Conservation (phyloP, 2,113 vertebrate species). For the Tor tambroides region DNA sequence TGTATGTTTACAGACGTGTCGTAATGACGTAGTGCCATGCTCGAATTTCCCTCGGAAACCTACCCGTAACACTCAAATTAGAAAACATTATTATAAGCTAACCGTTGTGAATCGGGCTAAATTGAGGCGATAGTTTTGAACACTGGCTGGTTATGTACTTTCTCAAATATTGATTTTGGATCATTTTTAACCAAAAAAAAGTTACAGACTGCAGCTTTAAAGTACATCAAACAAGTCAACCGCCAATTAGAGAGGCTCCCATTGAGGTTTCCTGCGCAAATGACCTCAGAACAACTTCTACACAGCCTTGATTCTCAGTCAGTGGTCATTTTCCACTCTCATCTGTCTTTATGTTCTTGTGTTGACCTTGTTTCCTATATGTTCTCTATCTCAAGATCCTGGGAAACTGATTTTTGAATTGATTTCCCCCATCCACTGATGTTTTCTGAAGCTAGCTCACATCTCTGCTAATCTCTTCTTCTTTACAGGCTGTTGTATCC, state of each 20-base stretch:
- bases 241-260: neutral
- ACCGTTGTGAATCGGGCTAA: too few species aligned
- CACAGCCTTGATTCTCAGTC: neutral
- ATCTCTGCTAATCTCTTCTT: constrained; percentile 10
- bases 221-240: neutral
- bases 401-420: constrained; percentile 25
- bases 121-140: too few species aligned
- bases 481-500: neutral
- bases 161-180: too few species aligned
- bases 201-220: neutral
- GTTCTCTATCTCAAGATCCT: constrained; percentile 2
- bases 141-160: too few species aligned
- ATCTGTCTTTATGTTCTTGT: neutral
- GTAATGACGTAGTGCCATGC: too few species aligned
- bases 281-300: constrained; percentile 22
- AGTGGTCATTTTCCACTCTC: constrained; percentile 1
- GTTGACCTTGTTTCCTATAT: neutral
- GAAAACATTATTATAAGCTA: too few species aligned
- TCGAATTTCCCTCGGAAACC: neutral
- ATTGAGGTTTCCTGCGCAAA: neutral
- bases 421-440: neutral
- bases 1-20: too few species aligned
- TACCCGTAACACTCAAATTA: too few species aligned
- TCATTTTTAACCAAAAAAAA: too few species aligned
- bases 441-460: constrained; percentile 13